phyloP scores from a whole-genome alignment of 2,113 vertebrate species.

The Litocranius walleri region DNA sequence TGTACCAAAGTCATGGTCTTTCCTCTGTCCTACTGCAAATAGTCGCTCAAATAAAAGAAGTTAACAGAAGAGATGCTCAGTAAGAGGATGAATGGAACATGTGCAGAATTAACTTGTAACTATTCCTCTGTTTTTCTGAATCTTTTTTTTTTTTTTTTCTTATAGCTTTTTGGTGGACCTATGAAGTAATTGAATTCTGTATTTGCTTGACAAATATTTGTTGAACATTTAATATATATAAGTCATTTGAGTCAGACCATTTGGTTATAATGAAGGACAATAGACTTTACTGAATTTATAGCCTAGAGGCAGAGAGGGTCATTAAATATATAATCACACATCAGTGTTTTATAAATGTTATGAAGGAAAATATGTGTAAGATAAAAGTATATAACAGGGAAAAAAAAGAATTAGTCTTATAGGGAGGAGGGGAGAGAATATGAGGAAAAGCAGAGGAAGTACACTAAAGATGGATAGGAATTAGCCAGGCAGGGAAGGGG shows the following conservation, averaged over 20 bases:
- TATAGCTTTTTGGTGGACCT: not conserved
- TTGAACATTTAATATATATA: not conserved
- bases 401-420: not conserved
- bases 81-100: not conserved
- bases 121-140: not conserved
- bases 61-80: not conserved
- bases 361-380: not conserved
- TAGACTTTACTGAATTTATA: not conserved
- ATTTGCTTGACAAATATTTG: not conserved
- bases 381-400: not conserved
- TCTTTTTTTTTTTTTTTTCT: not conserved
- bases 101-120: not conserved
- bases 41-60: not conserved
- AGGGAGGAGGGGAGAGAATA: not conserved
- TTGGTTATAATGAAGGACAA: not conserved
- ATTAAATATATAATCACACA: not conserved
- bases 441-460: not conserved
- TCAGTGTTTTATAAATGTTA: not conserved
- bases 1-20: not conserved
- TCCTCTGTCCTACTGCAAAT: not conserved
- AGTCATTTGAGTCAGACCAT: not conserved
- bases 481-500: not conserved
- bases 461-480: not conserved
- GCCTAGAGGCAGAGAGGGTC: not conserved
- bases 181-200: conserved; percentile 14